Conservation (phyloP, 1,140 invertebrate genomes). For the Bombyx mandarina region DNA sequence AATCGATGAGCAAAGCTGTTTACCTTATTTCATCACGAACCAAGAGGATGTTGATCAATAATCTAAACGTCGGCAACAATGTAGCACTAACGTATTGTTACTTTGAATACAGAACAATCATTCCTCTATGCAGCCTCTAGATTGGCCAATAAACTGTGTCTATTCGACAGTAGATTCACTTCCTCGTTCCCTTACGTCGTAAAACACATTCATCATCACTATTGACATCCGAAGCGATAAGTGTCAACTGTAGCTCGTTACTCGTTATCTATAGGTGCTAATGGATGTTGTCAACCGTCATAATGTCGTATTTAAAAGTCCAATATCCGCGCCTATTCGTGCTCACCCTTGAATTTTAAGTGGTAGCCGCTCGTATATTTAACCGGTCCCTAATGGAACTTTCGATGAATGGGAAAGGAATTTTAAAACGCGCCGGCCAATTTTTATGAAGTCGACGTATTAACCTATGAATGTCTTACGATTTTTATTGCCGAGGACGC, state of each 20-base stretch:
- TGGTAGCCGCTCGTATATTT: conserved; percentile 55
- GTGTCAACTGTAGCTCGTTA: conserved; percentile 15
- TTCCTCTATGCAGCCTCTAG: too few species aligned
- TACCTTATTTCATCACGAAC: too few species aligned
- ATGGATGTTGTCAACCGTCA: conserved; percentile 25
- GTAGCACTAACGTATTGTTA: too few species aligned
- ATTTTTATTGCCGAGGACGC: conserved; percentile 4
- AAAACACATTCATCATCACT: conserved; percentile 18
- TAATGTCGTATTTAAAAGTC: conserved; percentile 31
- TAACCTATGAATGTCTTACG: background rate
- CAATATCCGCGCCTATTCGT: conserved; percentile 54
- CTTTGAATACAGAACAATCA: too few species aligned
- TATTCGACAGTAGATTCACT: too few species aligned
- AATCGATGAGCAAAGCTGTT: background rate
- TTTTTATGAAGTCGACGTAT: conserved; percentile 15
- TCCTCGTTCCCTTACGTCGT: too few species aligned
- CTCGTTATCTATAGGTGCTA: conserved; percentile 41
- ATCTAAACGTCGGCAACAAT: too few species aligned
- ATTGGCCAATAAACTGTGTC: too few species aligned
- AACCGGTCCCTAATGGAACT: conserved; percentile 45
- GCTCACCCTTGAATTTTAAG: conserved; percentile 54
- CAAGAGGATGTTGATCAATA: too few species aligned
- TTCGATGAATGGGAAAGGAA: conserved; percentile 38
- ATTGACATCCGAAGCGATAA: conserved; percentile 18
- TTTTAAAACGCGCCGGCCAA: conserved; percentile 28